Base-by-base conservation (phyloP, 2,888 invertebrate genomes). In the Poecilobothrus nobilitatus region DNA sequence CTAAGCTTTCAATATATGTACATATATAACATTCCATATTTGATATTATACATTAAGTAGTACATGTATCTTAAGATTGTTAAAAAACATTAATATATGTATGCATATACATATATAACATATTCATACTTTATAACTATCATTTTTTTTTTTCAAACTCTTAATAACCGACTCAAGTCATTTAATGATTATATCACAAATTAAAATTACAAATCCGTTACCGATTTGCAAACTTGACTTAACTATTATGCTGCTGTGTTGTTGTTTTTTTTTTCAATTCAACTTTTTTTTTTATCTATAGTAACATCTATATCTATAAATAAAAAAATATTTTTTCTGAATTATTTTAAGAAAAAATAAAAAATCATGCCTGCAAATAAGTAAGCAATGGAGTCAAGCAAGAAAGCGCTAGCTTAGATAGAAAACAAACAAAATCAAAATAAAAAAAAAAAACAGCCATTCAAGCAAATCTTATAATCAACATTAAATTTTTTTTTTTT, bases 151-250 rank as follows among this genome's bases (percentile, higher is more conserved):
- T 53, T n/a, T 37, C 8, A 37, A 53, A 53, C 53, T 53, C 53
- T 18, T 53, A 53, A 53, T 53, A 53, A 53, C n/a, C 53, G 53
- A 53, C 53, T 53, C 53, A 53, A 53, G 53, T 53, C 53, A 53
- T 53, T 53, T 53, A 53, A 53, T 53, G 53, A 53, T 53, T 53
- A 53, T 53, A 53, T 53, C 53, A 53, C 53, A 53, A 53, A 53
- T 53, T 53, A 53, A 53, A 53, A 53, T 53, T 53, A 53, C 53
- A 53, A 53, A 53, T 53, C 53, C 53, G 53, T 53, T 53, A 53
- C 53, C 53, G 53, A 53, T 53, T 53, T 53, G 53, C 53, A 53
- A 53, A 53, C 53, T 53, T 53, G 53, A 53, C 53, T 53, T 53
- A 53, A 53, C 53, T 53, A 53, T 53, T 53, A 53, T 53, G 53